phyloP scores from a whole-genome alignment of 2,113 vertebrate genomes.

The Dromaius novaehollandiae region DNA sequence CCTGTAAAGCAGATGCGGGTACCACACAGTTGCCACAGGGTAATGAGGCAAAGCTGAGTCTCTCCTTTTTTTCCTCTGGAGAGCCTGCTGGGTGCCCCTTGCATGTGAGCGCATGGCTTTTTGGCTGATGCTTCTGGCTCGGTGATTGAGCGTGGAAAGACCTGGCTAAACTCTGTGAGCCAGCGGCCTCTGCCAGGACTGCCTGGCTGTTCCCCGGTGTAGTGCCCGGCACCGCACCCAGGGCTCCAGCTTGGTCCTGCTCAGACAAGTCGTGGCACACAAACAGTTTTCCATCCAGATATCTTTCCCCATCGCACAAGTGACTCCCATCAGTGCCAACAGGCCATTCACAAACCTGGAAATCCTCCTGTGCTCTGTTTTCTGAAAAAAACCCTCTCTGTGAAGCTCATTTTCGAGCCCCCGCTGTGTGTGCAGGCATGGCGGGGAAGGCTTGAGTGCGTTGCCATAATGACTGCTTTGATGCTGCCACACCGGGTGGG shows the following conservation, averaged over 20 bases:
- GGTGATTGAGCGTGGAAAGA: not conserved
- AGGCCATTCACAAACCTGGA: accelerated
- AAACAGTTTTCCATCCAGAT: not conserved
- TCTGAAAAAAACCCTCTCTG: not conserved
- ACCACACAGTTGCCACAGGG: accelerated
- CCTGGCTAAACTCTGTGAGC: not conserved
- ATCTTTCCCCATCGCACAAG: accelerated
- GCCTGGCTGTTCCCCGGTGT: not conserved
- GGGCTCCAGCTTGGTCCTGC: not conserved
- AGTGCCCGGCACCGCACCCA: not conserved
- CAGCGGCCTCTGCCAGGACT: not conserved
- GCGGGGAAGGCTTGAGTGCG: not conserved
- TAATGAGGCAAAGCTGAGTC: not conserved
- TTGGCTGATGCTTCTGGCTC: not conserved
- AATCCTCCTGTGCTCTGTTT: not conserved
- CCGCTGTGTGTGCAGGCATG: accelerated
- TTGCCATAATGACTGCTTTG: accelerated
- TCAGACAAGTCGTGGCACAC: not conserved
- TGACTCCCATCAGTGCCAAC: not conserved
- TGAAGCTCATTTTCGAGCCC: accelerated
- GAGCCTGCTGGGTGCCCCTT: not conserved
- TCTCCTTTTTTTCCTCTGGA: not conserved
- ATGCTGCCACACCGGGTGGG: accelerated
- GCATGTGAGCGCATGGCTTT: not conserved
- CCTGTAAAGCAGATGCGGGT: accelerated